Conservation (phyloP, 2,888 invertebrate species). For the Dysmachus trigonus region DNA sequence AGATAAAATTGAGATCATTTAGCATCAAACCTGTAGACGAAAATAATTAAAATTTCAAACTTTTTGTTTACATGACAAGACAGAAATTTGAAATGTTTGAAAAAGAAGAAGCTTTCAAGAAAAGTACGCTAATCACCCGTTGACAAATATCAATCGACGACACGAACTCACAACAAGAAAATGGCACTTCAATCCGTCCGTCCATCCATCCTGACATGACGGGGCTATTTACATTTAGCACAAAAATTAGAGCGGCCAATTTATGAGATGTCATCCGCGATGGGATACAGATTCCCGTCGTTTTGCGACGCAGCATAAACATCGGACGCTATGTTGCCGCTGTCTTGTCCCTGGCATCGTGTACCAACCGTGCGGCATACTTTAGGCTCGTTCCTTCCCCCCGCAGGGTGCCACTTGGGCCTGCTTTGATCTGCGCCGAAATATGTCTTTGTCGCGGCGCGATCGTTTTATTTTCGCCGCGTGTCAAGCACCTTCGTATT, state of each 20-base stretch:
- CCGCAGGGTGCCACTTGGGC: background rate
- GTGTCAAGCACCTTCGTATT: background rate
- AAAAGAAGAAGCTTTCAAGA: background rate
- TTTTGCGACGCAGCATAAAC: background rate
- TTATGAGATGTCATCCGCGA: background rate
- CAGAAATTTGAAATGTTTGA: background rate
- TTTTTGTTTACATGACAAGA: background rate
- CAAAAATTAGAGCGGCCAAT: background rate
- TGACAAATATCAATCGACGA: background rate
- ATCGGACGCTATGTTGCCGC: background rate
- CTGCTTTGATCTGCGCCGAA: conserved; percentile 21
- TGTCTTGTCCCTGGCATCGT: background rate
- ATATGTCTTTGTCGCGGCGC: conserved; percentile 3
- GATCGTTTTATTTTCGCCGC: conserved; percentile 5
- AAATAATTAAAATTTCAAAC: background rate
- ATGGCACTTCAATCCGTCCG: background rate
- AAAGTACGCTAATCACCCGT: background rate
- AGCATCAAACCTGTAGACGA: background rate
- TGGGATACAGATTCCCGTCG: background rate
- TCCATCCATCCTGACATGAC: background rate
- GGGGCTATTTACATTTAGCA: background rate
- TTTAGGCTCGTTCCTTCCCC: background rate
- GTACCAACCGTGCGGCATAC: background rate
- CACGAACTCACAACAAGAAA: background rate
- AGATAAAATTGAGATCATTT: background rate